A percentile compares a stretch with the other conserved stretches of the same genome.
Conservation (phyloP, 1,140 invertebrate species). For the Saxidomus purpurata region DNA sequence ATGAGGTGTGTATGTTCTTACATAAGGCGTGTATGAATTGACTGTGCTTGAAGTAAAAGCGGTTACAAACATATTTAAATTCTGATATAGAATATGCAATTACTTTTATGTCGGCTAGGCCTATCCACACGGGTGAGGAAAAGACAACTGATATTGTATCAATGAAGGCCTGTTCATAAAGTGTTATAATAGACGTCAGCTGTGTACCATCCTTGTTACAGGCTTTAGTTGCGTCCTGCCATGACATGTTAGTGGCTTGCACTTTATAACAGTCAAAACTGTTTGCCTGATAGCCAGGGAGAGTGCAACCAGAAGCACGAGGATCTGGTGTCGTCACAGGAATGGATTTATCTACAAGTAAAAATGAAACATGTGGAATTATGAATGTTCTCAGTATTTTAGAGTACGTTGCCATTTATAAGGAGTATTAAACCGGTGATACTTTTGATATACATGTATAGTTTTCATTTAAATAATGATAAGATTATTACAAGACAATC, state of each 20-base stretch:
- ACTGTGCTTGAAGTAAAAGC: too few species aligned
- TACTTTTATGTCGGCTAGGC: conserved; percentile 47
- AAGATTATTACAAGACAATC: too few species aligned
- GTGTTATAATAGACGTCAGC: conserved; percentile 4
- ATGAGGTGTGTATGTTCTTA: too few species aligned
- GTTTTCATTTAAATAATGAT: too few species aligned
- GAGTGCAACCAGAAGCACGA: background rate
- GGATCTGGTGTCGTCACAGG: background rate
- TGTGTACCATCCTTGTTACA: background rate
- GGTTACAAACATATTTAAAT: too few species aligned
- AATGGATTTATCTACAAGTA: background rate
- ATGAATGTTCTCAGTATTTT: too few species aligned
- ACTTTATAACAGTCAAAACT: conserved; percentile 41
- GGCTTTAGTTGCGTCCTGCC: conserved; percentile 12
- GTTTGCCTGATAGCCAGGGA: conserved; percentile 1
- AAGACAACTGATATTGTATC: conserved; percentile 1
- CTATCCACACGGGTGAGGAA: conserved; percentile 56
- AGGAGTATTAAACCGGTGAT: too few species aligned
- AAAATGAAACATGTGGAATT: too few species aligned
- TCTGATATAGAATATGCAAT: background rate
- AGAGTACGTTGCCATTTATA: too few species aligned
- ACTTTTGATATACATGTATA: too few species aligned
- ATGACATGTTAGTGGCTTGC: background rate
- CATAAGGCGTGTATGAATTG: too few species aligned
- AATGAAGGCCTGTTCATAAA: conserved; percentile 57